Conservation (phyloP, 2,888 invertebrate genomes). For the Troides oblongomaculatus region DNA sequence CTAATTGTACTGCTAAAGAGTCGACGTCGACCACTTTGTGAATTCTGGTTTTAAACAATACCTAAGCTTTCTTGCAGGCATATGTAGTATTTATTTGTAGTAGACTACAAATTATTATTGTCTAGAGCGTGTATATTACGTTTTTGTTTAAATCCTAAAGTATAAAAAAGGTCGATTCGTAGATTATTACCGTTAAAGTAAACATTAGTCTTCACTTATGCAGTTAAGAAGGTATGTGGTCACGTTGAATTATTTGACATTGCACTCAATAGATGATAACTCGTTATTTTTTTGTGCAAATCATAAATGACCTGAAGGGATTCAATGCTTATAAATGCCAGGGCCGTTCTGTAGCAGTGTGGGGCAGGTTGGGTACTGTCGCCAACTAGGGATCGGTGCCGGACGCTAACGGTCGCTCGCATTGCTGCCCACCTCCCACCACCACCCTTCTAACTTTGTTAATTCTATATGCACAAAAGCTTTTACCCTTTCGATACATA, state of each 20-base stretch:
- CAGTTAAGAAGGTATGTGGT: not conserved
- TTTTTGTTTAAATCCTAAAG: too few species aligned
- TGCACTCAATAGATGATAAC: not conserved
- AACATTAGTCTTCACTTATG: too few species aligned
- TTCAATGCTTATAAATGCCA: conserved; percentile 19
- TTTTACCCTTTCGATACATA: conserved; percentile 25
- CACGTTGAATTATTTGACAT: not conserved
- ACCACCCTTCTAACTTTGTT: conserved; percentile 40
- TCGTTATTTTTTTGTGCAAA: conserved; percentile 19
- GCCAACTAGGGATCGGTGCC: conserved; percentile 62
- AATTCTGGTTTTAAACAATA: too few species aligned
- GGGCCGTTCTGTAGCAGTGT: conserved; percentile 9
- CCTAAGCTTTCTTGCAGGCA: too few species aligned
- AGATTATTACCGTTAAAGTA: too few species aligned
- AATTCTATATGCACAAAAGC: conserved; percentile 59
- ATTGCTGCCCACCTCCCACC: conserved; percentile 61
- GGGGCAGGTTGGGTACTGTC: conserved; percentile 44
- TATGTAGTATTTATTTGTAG: too few species aligned
- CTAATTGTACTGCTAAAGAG: too few species aligned
- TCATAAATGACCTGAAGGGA: conserved; percentile 24
- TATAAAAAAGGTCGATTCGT: too few species aligned
- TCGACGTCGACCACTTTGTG: too few species aligned
- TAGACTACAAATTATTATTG: too few species aligned
- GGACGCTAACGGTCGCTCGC: conserved; percentile 75
- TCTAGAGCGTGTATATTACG: too few species aligned